These are phyloP conservation scores for Arizona elegans DNA, from an alignment of 2,113 vertebrate genomes.

Conservation along the genomic window DNA sequence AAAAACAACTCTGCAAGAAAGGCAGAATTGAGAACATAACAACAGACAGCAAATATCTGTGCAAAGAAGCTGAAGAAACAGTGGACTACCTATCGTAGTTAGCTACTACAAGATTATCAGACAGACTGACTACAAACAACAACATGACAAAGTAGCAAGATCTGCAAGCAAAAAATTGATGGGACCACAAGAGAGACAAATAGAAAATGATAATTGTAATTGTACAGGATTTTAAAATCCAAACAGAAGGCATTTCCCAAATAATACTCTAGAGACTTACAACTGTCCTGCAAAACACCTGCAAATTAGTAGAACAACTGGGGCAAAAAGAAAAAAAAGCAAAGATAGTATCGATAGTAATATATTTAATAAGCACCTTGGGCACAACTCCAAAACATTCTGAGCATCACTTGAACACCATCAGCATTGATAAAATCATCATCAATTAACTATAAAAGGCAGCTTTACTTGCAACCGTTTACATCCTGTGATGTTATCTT, in stretches of 20 bases:
- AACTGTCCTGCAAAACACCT: neutral
- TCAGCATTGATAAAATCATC: neutral
- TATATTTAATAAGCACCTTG: neutral
- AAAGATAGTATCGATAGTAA: neutral
- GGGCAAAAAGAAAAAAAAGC: neutral
- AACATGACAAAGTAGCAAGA: neutral
- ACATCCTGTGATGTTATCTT: neutral
- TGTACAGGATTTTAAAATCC: neutral
- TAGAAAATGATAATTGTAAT: neutral
- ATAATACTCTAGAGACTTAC: neutral
- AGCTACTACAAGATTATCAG: neutral
- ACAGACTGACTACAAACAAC: neutral
- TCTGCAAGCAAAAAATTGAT: neutral
- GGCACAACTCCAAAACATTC: neutral
- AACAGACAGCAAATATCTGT: neutral
- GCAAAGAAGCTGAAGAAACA: neutral
- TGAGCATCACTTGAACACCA: neutral
- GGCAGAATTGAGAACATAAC: neutral
- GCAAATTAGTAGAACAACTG: neutral
- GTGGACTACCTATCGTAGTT: neutral
- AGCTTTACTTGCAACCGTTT: neutral
- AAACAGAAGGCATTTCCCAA: neutral
- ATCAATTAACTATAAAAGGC: neutral
- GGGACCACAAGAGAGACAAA: neutral
- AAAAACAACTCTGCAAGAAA: neutral